Conservation (phyloP, 2,797 vertebrate genomes). For the Lagocephalus sceleratus region DNA sequence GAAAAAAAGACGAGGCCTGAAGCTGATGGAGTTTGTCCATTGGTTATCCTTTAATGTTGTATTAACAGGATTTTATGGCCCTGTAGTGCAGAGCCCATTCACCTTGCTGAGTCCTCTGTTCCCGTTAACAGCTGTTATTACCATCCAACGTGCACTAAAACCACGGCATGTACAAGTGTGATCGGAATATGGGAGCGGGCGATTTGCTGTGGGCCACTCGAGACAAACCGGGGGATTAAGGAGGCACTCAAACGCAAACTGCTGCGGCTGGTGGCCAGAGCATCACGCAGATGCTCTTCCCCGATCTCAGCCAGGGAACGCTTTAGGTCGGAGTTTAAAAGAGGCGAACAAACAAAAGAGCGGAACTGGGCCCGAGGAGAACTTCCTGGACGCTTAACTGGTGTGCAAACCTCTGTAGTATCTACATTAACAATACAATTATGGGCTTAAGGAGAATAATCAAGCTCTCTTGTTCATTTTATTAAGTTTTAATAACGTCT, state of each 20-base stretch:
- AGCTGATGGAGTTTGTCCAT: background rate
- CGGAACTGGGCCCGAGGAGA: too few species aligned
- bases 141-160: slow-evolving; percentile 12
- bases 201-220: slow-evolving; percentile 2
- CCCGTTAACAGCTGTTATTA: slow-evolving; percentile 11
- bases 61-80: slow-evolving; percentile 10
- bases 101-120: slow-evolving; percentile 39
- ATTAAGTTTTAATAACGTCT: background rate
- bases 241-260: background rate
- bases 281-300: background rate
- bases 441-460: too few species aligned
- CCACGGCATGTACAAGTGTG: background rate
- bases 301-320: background rate
- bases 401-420: too few species aligned
- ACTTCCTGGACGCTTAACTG: too few species aligned
- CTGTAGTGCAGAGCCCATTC: slow-evolving; percentile 22
- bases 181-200: slow-evolving; percentile 15
- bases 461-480: too few species aligned
- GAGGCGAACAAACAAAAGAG: slow-evolving; percentile 1
- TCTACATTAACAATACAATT: too few species aligned
- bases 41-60: background rate
- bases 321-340: background rate
- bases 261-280: background rate
- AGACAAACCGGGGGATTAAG: background rate
- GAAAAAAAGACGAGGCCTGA: background rate